Percentiles rank a stretch among this genome's conserved stretches.
These are phyloP conservation scores for Watsonalla cultraria DNA, from an alignment of 2,888 invertebrate species.

Conservation along the genomic window DNA sequence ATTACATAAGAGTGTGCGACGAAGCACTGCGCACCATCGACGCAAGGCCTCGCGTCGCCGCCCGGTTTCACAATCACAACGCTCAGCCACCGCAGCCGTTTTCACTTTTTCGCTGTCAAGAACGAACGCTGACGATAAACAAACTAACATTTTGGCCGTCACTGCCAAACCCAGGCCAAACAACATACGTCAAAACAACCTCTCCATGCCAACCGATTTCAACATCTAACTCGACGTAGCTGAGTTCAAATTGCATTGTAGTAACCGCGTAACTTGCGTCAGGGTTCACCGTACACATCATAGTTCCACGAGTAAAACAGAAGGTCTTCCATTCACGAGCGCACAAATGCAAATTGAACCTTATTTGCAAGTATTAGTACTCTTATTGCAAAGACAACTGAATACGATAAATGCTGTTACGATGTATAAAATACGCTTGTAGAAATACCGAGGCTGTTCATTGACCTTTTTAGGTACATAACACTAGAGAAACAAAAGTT, in stretches of 20 bases:
- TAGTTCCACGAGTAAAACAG: conserved; percentile 42
- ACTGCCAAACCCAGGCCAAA: conserved; percentile 46
- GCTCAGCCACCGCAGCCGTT: conserved; percentile 68
- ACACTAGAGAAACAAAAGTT: conserved; percentile 73
- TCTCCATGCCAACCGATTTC: conserved; percentile 29
- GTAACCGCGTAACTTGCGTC: conserved; percentile 37
- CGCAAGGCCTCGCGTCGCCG: conserved; percentile 49
- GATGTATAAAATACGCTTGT: conserved; percentile 43
- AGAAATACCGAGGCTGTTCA: conserved; percentile 78
- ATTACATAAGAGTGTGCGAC: conserved; percentile 48
- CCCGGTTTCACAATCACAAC: conserved; percentile 66
- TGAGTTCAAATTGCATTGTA: conserved; percentile 50
- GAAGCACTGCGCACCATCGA: conserved; percentile 40
- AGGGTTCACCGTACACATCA: conserved; percentile 36
- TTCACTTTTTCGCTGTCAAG: conserved; percentile 80
- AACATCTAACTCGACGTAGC: conserved; percentile 31
- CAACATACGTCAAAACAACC: conserved; percentile 36
- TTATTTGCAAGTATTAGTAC: conserved; percentile 41
- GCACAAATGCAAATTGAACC: conserved; percentile 42
- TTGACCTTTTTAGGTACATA: conserved; percentile 76
- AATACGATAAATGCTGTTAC: conserved; percentile 41
- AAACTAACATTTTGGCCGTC: conserved; percentile 76
- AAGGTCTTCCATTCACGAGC: conserved; percentile 46
- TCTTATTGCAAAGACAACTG: conserved; percentile 30
- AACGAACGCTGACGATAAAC: conserved; percentile 75